Percentiles rank a stretch among this genome's conserved stretches.
These are phyloP conservation scores for Propithecus coquereli DNA, from an alignment of 2,113 vertebrate species.

Conservation along the genomic window DNA sequence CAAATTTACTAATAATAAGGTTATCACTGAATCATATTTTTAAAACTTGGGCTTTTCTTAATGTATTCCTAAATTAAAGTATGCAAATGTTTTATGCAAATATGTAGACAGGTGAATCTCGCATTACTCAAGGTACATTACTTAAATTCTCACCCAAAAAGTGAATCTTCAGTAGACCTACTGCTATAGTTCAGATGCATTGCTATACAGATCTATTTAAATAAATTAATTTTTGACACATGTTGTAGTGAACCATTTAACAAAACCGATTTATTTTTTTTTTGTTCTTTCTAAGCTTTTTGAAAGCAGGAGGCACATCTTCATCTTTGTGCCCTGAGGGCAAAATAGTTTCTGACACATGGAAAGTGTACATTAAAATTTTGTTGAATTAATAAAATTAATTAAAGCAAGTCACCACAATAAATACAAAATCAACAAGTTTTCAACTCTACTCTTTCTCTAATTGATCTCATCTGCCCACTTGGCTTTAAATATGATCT, in stretches of 20 bases:
- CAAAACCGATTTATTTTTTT: neutral
- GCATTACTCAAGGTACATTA: neutral
- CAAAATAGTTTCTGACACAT: conserved; percentile 10
- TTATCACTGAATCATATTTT: neutral
- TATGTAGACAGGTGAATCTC: neutral
- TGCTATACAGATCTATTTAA: neutral
- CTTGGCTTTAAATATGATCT: neutral
- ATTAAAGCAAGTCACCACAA: neutral
- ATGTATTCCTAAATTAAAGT: conserved; percentile 25
- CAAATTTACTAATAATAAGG: neutral
- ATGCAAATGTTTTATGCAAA: neutral
- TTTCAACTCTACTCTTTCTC: neutral
- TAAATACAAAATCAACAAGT: conserved; percentile 4
- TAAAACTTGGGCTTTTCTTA: neutral
- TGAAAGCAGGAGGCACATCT: neutral
- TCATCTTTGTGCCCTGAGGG: neutral
- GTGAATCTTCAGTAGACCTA: neutral
- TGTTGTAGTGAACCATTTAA: neutral
- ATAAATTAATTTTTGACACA: neutral
- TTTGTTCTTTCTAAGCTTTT: neutral
- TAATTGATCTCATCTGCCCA: neutral
- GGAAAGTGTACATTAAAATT: neutral
- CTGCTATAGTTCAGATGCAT: neutral
- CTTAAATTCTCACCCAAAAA: neutral
- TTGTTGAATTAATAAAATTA: conserved; percentile 35